These are phyloP conservation scores for Brenthis ino DNA, from an alignment of 2,888 invertebrate genomes.

Conservation along the genomic window DNA sequence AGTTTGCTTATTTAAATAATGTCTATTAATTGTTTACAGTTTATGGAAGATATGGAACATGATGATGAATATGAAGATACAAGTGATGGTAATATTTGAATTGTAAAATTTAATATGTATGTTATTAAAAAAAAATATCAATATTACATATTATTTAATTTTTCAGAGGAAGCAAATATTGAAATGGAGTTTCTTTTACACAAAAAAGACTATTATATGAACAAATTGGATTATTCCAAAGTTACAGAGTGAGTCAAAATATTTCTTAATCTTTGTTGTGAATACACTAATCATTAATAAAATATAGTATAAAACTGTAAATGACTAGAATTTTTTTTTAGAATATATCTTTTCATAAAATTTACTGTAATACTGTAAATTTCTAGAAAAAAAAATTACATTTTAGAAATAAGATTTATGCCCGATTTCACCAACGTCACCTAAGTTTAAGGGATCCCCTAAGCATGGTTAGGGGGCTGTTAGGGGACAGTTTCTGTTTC, in stretches of 20 bases:
- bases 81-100: conserved; percentile 63
- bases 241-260: conserved; percentile 86
- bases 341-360: too few relatives aligned
- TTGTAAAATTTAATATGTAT: background rate
- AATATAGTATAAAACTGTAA: background rate
- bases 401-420: too few relatives aligned
- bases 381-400: too few relatives aligned
- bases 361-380: too few relatives aligned
- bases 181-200: conserved; percentile 90
- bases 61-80: conserved; percentile 68
- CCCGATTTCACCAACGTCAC: too few relatives aligned
- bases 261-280: background rate
- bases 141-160: conserved; percentile 22
- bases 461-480: too few relatives aligned
- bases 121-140: background rate
- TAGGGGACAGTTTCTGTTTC: too few relatives aligned
- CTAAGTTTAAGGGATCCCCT: too few relatives aligned
- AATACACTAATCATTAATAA: background rate
- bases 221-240: conserved; percentile 90
- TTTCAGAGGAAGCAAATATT: conserved; percentile 81
- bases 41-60: conserved; percentile 55
- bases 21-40: conserved; percentile 24
- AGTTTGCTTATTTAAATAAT: background rate
- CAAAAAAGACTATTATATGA: conserved; percentile 95
- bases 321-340: background rate